Conservation (phyloP, 2,113 vertebrate species). For the Mobula birostris region DNA sequence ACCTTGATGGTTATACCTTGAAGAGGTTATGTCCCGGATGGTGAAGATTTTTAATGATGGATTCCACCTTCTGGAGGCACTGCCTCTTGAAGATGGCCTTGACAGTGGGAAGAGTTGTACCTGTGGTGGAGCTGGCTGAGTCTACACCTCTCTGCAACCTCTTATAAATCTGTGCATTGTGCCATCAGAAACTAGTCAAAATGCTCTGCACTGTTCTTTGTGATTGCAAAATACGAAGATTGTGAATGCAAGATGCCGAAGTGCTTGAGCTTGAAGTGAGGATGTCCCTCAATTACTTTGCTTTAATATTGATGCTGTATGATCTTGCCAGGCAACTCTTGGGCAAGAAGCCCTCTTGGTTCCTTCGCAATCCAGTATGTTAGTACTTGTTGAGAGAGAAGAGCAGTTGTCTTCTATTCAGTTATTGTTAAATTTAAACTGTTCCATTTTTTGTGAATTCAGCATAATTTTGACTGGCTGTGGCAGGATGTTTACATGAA, state of each 20-base stretch:
- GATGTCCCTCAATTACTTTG: not conserved
- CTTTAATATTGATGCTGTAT: not conserved
- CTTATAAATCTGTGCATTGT: too few species aligned
- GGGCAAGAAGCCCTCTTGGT: not conserved
- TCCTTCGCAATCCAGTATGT: not conserved
- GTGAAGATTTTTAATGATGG: too few species aligned
- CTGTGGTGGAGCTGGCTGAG: too few species aligned
- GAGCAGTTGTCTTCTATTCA: not conserved
- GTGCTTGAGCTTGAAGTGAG: not conserved
- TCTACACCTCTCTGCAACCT: too few species aligned
- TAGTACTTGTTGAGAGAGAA: not conserved
- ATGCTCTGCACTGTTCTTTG: too few species aligned
- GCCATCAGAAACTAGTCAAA: too few species aligned
- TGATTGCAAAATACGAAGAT: not conserved
- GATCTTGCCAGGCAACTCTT: not conserved
- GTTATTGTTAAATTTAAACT: not conserved
- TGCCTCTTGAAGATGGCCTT: too few species aligned
- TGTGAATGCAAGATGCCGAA: not conserved
- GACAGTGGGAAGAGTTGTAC: too few species aligned
- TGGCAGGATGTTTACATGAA: conserved; percentile 21
- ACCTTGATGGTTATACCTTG: too few species aligned
- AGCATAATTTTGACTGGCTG: not conserved
- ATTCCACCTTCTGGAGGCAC: too few species aligned
- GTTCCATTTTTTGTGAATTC: not conserved
- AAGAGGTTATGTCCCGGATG: too few species aligned